Evolutionary conservation across 2,113 vertebrate genomes (phyloP), one percentile per base, ranked within the genome.

Genomic region (Toxotes jaculatrix): DNA sequence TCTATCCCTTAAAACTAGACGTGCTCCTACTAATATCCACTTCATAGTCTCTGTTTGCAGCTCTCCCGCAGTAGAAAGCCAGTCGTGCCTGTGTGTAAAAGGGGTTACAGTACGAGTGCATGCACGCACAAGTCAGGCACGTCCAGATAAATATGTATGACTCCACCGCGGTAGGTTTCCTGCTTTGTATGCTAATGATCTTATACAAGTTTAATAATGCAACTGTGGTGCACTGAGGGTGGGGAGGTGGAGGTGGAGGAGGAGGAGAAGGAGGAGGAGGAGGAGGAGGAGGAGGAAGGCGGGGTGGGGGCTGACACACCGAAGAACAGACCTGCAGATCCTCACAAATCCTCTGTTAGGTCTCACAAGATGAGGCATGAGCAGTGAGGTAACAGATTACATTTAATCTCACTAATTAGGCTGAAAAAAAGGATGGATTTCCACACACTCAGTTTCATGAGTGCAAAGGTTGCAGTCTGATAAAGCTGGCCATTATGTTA

Each of bases 111-210:
- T 87, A 77, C 2, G 51, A 77, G 78, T 36, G 82, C 49, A 53
- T 79, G 85, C 86, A 67, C 27, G 68, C 84, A 77, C 75, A 71
- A 87, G 83, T 81, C 74, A 80, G 87, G 73, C 89, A 76, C 66
- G 63, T 79, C 72, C 65, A 57, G 91, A 92, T 94, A 93, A 93
- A 93, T 94, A 94, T 94, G 92, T 77, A 93, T 93, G 92, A 92
- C 84, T 91, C 72, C 82, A 59, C 53, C 51, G 78, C 61, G 66
- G 88, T 89, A 78, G 89, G 80, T 91, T 90, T 90, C 87, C 91
- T 93, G 93, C 91, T 93, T 92, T 93, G 91, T 93, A 93, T 94
- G 93, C 91, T 91, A 93, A 93, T 94, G 87, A 93, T 80, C 89
- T 91, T 89, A 91, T 92, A 84, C 85, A 88, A 85, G 85, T 93